Percentiles rank a stretch among this genome's conserved stretches.
phyloP scores from a whole-genome alignment of 1,140 invertebrate species.

The Pseudomyrmex flavicornis region DNA sequence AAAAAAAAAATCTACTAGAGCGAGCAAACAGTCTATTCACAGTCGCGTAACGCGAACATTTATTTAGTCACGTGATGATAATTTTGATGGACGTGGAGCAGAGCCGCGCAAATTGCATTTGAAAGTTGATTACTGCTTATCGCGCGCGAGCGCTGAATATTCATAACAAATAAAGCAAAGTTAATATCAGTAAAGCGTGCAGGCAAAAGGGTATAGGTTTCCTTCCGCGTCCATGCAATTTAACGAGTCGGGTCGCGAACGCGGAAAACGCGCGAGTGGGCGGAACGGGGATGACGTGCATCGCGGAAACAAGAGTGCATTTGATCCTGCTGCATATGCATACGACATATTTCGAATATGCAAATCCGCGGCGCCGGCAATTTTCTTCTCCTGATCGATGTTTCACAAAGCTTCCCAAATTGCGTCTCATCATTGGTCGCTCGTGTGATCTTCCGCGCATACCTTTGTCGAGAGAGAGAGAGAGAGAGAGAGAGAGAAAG shows the following conservation, averaged over 20 bases:
- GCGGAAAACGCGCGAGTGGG: constrained; percentile 32
- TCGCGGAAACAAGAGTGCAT: constrained; percentile 65
- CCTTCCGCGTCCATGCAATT: constrained; percentile 60
- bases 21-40: too few relatives aligned
- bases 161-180: constrained; percentile 56
- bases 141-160: constrained; percentile 35
- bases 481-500: too few relatives aligned
- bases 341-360: constrained; percentile 69
- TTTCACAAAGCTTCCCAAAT: constrained; percentile 47
- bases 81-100: neutral
- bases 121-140: constrained; percentile 35
- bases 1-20: neutral
- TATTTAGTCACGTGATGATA: neutral
- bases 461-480: neutral
- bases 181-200: constrained; percentile 57
- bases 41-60: too few relatives aligned
- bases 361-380: constrained; percentile 63
- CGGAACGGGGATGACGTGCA: constrained; percentile 31
- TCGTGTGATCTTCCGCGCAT: constrained; percentile 12
- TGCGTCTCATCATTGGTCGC: constrained; percentile 55
- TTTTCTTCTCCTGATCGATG: constrained; percentile 73
- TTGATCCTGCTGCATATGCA: constrained; percentile 69
- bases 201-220: constrained; percentile 21
- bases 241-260: constrained; percentile 29
- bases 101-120: constrained; percentile 40